These are phyloP conservation scores for Ophiothrix spiculata DNA, from an alignment of 35 echinoderm and acorn worm genomes.

Conservation along the genomic window DNA sequence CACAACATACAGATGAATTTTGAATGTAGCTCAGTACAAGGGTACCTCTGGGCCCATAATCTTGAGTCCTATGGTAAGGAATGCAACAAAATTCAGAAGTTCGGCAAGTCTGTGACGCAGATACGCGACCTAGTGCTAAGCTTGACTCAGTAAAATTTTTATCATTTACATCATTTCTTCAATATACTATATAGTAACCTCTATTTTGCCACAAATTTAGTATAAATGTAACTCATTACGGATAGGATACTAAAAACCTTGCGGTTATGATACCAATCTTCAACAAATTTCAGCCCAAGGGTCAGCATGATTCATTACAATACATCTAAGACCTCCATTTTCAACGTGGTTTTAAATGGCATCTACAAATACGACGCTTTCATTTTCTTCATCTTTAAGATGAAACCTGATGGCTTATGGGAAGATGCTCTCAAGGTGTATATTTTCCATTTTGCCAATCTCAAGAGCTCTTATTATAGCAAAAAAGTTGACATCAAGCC, in stretches of 20 bases:
- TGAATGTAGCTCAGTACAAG: too few species aligned
- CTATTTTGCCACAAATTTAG: background rate
- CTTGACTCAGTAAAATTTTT: too few species aligned
- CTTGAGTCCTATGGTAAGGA: too few species aligned
- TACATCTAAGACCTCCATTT: background rate
- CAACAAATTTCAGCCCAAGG: background rate
- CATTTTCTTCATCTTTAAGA: background rate
- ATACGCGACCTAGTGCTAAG: too few species aligned
- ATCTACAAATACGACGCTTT: background rate
- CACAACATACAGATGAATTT: too few species aligned
- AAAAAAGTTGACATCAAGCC: background rate
- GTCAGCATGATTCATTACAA: background rate
- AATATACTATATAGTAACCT: background rate
- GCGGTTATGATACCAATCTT: background rate
- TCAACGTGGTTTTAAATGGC: background rate
- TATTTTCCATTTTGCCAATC: background rate
- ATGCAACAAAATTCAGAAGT: too few species aligned
- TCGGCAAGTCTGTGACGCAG: too few species aligned
- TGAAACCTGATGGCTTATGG: background rate
- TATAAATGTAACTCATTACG: background rate
- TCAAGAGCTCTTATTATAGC: background rate
- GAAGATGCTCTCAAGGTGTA: background rate
- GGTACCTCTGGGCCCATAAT: too few species aligned
- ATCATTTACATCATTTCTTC: too few species aligned
- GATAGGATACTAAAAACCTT: background rate